phyloP scores from a whole-genome alignment of 2,888 invertebrate genomes.

The Clusia tigrina region DNA sequence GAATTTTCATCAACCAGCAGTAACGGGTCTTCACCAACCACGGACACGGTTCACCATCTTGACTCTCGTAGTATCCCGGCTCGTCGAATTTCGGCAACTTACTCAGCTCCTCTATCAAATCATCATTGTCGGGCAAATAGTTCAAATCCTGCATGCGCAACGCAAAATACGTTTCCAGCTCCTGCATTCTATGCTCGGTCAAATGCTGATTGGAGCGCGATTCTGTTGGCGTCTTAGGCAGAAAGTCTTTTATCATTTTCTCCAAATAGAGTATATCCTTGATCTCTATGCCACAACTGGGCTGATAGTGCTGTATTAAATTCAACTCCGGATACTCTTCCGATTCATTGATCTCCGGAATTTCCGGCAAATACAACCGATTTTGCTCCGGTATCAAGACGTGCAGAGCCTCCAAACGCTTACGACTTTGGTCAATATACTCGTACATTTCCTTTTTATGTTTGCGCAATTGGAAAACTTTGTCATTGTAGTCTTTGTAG shows the following conservation, averaged over 20 bases:
- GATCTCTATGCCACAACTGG: conserved; percentile 53
- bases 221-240: conserved; percentile 8
- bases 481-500: conserved; percentile 66
- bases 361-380: conserved; percentile 42
- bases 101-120: conserved; percentile 34
- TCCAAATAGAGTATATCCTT: conserved; percentile 50
- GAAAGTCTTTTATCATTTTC: conserved; percentile 38
- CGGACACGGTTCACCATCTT: conserved; percentile 34
- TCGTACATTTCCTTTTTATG: conserved; percentile 64
- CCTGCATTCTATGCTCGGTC: conserved; percentile 31
- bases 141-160: conserved; percentile 41
- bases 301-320: conserved; percentile 46
- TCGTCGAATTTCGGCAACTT: conserved; percentile 39
- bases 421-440: conserved; percentile 49
- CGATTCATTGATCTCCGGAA: conserved; percentile 45
- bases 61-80: conserved; percentile 40
- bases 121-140: conserved; percentile 25
- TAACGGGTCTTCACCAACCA: conserved; percentile 46
- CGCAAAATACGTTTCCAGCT: conserved; percentile 38
- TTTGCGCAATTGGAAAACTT: conserved; percentile 63
- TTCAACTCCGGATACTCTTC: conserved; percentile 57
- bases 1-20: conserved; percentile 63
- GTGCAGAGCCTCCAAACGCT: conserved; percentile 67
- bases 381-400: conserved; percentile 68
- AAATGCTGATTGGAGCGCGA: not conserved